Percentiles rank a stretch among this genome's conserved stretches.
These are phyloP conservation scores for Pteronotus mesoamericanus DNA, from an alignment of 2,797 vertebrate genomes.

Conservation along the genomic window DNA sequence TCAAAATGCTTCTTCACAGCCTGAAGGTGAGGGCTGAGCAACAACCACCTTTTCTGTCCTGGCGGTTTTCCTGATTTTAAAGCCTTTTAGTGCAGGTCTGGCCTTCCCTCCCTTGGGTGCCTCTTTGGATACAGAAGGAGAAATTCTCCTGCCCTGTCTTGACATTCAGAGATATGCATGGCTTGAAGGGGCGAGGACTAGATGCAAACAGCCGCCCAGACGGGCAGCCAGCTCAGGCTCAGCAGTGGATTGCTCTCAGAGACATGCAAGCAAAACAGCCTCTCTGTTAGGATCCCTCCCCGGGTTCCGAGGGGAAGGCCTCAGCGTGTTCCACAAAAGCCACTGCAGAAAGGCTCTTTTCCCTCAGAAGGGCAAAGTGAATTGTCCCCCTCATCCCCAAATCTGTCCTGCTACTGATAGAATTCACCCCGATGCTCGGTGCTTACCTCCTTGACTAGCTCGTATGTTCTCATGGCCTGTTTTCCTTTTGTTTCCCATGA, in stretches of 20 bases:
- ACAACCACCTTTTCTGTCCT: neutral
- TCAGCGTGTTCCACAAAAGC: neutral
- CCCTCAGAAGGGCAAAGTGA: neutral
- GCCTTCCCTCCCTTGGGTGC: neutral
- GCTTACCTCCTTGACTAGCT: neutral
- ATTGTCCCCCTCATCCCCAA: neutral
- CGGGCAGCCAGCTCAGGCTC: neutral
- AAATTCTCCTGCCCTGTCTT: neutral
- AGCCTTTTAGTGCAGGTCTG: neutral
- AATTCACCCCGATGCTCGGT: neutral
- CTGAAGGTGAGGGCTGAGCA: neutral
- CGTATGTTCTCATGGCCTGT: conserved; percentile 16
- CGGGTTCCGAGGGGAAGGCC: neutral
- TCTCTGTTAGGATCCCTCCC: neutral
- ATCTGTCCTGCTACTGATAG: neutral
- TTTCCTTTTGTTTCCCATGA: conserved; percentile 59
- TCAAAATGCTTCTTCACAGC: neutral
- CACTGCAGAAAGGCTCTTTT: neutral
- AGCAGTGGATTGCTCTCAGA: neutral
- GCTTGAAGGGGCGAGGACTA: neutral
- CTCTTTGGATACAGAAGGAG: neutral
- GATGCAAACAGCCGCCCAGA: neutral
- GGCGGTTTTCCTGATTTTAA: neutral
- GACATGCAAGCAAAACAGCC: neutral
- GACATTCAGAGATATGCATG: neutral